phyloP scores from a whole-genome alignment of 2,797 vertebrate species.

The Sylvilagus floridanus region DNA sequence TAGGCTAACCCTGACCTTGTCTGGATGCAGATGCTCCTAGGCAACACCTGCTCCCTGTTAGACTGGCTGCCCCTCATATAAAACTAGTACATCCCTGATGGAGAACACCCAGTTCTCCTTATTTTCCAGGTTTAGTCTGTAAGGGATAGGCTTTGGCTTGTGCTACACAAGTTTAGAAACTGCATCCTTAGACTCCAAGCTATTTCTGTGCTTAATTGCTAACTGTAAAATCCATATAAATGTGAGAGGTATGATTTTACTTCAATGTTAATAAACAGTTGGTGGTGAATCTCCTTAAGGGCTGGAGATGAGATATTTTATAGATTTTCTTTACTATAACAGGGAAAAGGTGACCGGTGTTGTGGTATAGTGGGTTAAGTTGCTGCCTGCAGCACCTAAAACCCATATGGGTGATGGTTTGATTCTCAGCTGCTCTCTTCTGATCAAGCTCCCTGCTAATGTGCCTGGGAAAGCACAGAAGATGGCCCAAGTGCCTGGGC shows the following conservation, averaged over 20 bases:
- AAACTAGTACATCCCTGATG: not conserved
- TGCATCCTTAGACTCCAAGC: not conserved
- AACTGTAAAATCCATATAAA: conserved; percentile 10
- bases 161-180: not conserved
- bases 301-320: not conserved
- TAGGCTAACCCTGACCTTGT: not conserved
- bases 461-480: too few species aligned
- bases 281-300: conserved; percentile 27
- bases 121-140: not conserved
- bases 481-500: too few species aligned
- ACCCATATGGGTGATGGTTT: too few species aligned
- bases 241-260: not conserved
- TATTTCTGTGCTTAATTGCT: conserved; percentile 39
- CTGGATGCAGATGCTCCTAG: not conserved
- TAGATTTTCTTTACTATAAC: conserved; percentile 44
- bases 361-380: too few species aligned
- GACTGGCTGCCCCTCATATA: not conserved
- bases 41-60: not conserved
- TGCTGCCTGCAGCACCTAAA: too few species aligned
- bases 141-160: not conserved
- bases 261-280: not conserved
- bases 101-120: not conserved
- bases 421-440: too few species aligned
- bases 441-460: too few species aligned
- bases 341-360: not conserved